phyloP scores from a whole-genome alignment of 1,140 invertebrate genomes.

The Pararge aegeria region DNA sequence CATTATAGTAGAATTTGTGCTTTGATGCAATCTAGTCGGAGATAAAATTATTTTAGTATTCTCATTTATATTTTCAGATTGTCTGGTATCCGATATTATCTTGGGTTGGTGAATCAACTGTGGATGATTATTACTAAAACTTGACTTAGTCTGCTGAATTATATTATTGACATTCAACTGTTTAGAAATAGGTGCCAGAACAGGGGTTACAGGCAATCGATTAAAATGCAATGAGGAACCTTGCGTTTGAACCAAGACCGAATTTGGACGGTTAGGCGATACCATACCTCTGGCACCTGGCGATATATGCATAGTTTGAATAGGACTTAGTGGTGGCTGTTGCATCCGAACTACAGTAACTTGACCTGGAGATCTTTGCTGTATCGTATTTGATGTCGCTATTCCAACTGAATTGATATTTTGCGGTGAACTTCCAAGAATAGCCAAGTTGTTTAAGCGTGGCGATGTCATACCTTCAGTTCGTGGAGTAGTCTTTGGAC shows the following conservation, averaged over 20 bases:
- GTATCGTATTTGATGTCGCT: constrained; percentile 51
- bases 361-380: constrained; percentile 70
- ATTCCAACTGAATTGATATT: constrained; percentile 56
- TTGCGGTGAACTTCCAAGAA: constrained; percentile 64
- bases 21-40: constrained; percentile 57
- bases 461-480: constrained; percentile 61
- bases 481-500: constrained; percentile 63
- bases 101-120: constrained; percentile 57
- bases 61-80: constrained; percentile 57
- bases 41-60: constrained; percentile 73
- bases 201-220: constrained; percentile 78
- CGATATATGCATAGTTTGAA: constrained; percentile 67
- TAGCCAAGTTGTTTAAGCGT: constrained; percentile 64
- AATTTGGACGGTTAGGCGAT: constrained; percentile 72
- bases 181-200: constrained; percentile 79
- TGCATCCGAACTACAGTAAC: constrained; percentile 77
- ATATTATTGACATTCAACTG: constrained; percentile 76
- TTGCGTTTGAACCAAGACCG: constrained; percentile 71
- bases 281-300: constrained; percentile 65
- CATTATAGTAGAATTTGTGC: constrained; percentile 61
- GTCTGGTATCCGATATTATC: constrained; percentile 53
- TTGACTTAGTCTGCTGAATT: constrained; percentile 71
- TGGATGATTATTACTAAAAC: constrained; percentile 39
- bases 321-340: constrained; percentile 74
- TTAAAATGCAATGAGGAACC: constrained; percentile 68